phyloP scores from a whole-genome alignment of 2,888 invertebrate genomes.

The Tachina grossa region DNA sequence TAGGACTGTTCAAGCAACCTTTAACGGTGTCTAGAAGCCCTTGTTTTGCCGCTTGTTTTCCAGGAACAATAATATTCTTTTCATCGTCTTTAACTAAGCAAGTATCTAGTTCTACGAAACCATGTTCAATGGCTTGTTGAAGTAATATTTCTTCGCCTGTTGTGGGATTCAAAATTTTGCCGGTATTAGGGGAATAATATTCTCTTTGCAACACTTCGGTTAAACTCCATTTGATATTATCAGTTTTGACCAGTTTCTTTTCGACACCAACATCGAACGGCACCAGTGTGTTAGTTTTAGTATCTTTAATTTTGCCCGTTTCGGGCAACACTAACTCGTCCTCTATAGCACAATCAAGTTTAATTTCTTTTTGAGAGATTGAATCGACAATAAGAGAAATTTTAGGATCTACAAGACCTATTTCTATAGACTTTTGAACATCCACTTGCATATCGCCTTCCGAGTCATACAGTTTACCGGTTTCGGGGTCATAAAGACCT shows the following conservation, averaged over 20 bases:
- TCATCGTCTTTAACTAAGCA: slow-evolving; percentile 90
- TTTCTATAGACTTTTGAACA: slow-evolving; percentile 89
- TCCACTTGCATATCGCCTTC: slow-evolving; percentile 88
- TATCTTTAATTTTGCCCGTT: slow-evolving; percentile 89
- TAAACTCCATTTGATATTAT: slow-evolving; percentile 88
- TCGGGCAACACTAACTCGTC: slow-evolving; percentile 87
- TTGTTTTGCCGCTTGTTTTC: slow-evolving; percentile 88
- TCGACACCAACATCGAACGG: slow-evolving; percentile 89
- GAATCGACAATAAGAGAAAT: slow-evolving; percentile 92
- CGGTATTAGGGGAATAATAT: slow-evolving; percentile 89
- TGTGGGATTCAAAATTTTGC: slow-evolving; percentile 90
- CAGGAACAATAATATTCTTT: slow-evolving; percentile 86
- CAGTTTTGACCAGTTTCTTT: slow-evolving; percentile 88
- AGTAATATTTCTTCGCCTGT: slow-evolving; percentile 89
- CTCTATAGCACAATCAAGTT: slow-evolving; percentile 89
- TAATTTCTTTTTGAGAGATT: slow-evolving; percentile 87
- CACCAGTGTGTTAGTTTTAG: slow-evolving; percentile 87
- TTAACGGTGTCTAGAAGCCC: slow-evolving; percentile 88
- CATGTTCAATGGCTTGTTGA: slow-evolving; percentile 88
- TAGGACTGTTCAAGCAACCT: slow-evolving; percentile 88
- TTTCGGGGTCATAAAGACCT: slow-evolving; percentile 87
- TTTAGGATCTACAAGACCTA: slow-evolving; percentile 91
- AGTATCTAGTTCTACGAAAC: slow-evolving; percentile 88
- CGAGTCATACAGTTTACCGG: slow-evolving; percentile 88
- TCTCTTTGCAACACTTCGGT: slow-evolving; percentile 90